Evolutionary conservation across 2,113 vertebrate genomes (phyloP), one percentile per base, ranked within the genome.

Genomic region (Anhinga anhinga): DNA sequence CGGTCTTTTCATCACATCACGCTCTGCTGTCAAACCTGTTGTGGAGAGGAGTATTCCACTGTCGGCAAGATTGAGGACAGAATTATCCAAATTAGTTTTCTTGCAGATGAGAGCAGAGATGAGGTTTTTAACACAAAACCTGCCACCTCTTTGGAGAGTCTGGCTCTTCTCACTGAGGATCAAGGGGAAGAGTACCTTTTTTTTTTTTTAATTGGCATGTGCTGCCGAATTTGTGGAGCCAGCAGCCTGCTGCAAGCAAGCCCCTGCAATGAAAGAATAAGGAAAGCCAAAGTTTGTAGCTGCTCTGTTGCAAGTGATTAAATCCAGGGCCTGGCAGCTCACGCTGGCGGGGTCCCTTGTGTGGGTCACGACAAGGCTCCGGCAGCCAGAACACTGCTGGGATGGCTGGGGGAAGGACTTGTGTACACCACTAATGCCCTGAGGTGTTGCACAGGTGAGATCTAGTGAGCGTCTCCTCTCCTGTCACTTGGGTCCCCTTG

Each of bases 61-160:
- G 94, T 94, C 59, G 11, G 82, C 79, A 96, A 96, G 96, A 96
- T 96, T 95, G 92, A 97, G 88, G 93, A 74, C 2, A 8, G 95
- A 92, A 94, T 97, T 90, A 95, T 66, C 88, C 90, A 93, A 92
- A 96, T 96, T 66, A 86, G 82, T 92, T 93, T 94, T 65, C 82
- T 29, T 8, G 87, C 1, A 13, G 78, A 45, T 32, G 78, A 90
- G 66, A 94, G 77, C 38, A 6, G 82, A 13, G 47, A 81, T 50
- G 52, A 93, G 82, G 82, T 8, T 76, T 90, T 49, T 29, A 58
- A 36, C 32, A 7, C 22, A 14, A 83, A 9, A 26, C 53, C 71
- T 78, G 91, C 10, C 23, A 13, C 27, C 40, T 79, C 66, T 69
- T 30, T n/a, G 55, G 62, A 45, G 72, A 22, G n/a, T 8, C 69